Conservation (phyloP, 2,113 vertebrate genomes). For the Gulo gulo region DNA sequence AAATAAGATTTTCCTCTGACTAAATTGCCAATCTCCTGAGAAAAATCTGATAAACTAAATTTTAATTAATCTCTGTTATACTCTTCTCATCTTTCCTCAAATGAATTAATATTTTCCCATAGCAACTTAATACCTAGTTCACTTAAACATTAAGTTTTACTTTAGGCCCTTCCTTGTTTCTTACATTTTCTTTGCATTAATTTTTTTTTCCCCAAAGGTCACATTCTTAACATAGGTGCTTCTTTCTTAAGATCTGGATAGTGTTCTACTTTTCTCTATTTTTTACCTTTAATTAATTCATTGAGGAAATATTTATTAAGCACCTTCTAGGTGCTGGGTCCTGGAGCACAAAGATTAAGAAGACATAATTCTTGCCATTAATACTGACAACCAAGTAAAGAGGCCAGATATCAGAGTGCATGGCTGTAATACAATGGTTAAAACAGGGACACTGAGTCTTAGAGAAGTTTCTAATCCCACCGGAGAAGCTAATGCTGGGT, state of each 20-base stretch:
- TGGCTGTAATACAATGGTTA: accelerated
- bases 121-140: slow-evolving; percentile 66
- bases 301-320: background rate
- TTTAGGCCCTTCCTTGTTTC: background rate
- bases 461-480: background rate
- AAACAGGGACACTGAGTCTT: background rate
- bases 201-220: background rate
- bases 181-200: background rate
- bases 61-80: slow-evolving; percentile 77
- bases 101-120: slow-evolving; percentile 71
- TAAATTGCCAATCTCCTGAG: slow-evolving; percentile 75
- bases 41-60: slow-evolving; percentile 77
- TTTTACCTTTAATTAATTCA: background rate
- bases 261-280: background rate
- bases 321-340: background rate
- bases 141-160: slow-evolving; percentile 44
- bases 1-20: slow-evolving; percentile 70
- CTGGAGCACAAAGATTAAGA: background rate
- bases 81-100: slow-evolving; percentile 67
- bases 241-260: background rate
- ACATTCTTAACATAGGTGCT: background rate
- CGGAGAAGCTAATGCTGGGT: background rate
- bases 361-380: background rate
- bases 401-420: accelerated
- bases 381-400: background rate